These are phyloP conservation scores for Hofmannophila pseudospretella DNA, from an alignment of 2,888 invertebrate genomes.

Conservation along the genomic window DNA sequence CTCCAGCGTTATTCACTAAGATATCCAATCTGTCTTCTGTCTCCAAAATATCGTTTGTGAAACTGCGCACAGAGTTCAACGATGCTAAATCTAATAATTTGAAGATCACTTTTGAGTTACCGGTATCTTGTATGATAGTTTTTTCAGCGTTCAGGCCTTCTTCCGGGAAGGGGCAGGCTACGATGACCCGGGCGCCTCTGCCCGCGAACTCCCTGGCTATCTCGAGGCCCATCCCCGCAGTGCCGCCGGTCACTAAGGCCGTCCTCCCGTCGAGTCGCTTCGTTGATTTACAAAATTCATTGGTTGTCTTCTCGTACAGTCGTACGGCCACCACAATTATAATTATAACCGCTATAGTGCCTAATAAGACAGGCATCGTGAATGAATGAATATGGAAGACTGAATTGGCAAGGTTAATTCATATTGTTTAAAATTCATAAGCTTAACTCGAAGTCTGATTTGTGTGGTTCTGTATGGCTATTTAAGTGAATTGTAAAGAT, in stretches of 20 bases:
- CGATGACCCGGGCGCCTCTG: slow-evolving; percentile 46
- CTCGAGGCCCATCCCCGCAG: slow-evolving; percentile 48
- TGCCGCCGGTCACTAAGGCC: slow-evolving; percentile 50
- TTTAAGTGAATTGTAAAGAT: no score
- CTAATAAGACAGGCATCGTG: no score
- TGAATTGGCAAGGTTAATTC: no score
- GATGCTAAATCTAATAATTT: slow-evolving; percentile 85
- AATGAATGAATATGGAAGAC: no score
- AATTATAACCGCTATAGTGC: no score
- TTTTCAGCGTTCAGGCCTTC: slow-evolving; percentile 58
- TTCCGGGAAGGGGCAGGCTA: slow-evolving; percentile 46
- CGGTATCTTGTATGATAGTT: slow-evolving; percentile 78
- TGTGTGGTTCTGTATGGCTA: no score
- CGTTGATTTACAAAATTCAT: slow-evolving; percentile 28
- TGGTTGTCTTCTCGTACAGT: slow-evolving; percentile 21
- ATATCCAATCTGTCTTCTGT: slow-evolving; percentile 85
- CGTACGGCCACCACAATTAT: neutral
- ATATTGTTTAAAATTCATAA: no score
- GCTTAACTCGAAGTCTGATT: no score
- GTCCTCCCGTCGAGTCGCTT: slow-evolving; percentile 34
- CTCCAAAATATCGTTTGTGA: slow-evolving; percentile 84
- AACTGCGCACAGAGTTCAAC: slow-evolving; percentile 83
- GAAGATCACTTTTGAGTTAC: slow-evolving; percentile 81
- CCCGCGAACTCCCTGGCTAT: slow-evolving; percentile 46
- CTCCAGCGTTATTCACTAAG: slow-evolving; percentile 92